Evolutionary conservation across 2,113 vertebrate species (phyloP), one percentile per base, ranked within the genome.

Genomic region (Meriones unguiculatus): DNA sequence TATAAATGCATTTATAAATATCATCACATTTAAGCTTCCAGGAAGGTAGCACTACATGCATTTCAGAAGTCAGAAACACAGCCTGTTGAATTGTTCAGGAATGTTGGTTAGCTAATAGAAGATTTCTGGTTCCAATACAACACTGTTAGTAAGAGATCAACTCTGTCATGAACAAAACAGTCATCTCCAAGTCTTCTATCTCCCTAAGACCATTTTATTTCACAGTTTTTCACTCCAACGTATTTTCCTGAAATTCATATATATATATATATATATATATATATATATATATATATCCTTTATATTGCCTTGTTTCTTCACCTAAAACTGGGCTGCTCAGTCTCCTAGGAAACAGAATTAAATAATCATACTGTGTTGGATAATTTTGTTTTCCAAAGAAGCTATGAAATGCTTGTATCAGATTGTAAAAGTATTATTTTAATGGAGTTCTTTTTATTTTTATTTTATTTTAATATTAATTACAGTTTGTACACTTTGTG

Each of bases 121-220:
- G 32, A 64, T 80, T 97, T 93, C 76, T 90, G 10, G 91, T 76
- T 87, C 69, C 5, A 87, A 10, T 28, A 78, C 54, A 70, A 91
- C 0, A 92, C 22, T 8, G 30, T 81, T 72, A 81, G 15, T 62
- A 87, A 90, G 91, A 41, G 24, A 12, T 94, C 30, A 15, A 30
- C 14, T 87, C 4, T 93, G 86, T 94, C 11, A 50, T 90, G 80
- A 87, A 67, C 67, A 90, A 89, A n/a, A 85, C 87, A 89, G 73
- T 93, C 72, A 57, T 91, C 18, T 62, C 25, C 50, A 93, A 41
- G 8, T 82, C 28, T 50, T 85, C 77, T n/a, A 50, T 52, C 92
- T 5, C 85, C n/a, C 84, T 57, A 52, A 72, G 76, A 70, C 0
- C 75, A 95, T 86, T 69, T 76, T 65, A 94, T 84, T 76, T 85